phyloP scores from a whole-genome alignment of 2,888 invertebrate species.

The Ochropleura leucogaster region DNA sequence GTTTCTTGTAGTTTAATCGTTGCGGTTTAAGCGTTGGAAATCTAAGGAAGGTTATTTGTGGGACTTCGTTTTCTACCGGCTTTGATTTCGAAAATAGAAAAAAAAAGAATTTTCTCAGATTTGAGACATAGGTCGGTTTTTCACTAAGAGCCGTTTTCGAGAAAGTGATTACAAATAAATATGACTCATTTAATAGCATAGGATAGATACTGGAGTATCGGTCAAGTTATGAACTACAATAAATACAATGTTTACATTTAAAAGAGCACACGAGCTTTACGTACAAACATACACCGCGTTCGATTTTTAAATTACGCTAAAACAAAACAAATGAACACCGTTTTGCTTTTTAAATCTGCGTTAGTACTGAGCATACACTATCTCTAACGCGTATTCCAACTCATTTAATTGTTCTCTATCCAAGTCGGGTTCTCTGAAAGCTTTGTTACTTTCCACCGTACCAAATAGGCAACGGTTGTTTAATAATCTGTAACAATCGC shows the following conservation, averaged over 20 bases:
- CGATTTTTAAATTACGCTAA: slow-evolving; percentile 39
- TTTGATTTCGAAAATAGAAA: background rate
- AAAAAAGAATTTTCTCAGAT: too few relatives aligned
- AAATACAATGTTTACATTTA: background rate
- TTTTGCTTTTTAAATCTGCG: slow-evolving; percentile 18
- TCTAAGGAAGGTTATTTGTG: background rate
- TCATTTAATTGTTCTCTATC: slow-evolving; percentile 68
- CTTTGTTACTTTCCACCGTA: slow-evolving; percentile 71
- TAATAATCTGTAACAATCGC: slow-evolving; percentile 79
- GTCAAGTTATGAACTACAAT: background rate
- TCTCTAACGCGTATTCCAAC: slow-evolving; percentile 37
- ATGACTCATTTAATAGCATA: background rate
- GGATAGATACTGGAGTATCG: background rate
- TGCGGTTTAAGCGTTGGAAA: background rate
- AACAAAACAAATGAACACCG: slow-evolving; percentile 11
- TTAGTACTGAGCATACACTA: slow-evolving; percentile 27
- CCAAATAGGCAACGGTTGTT: slow-evolving; percentile 73
- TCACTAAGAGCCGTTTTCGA: background rate
- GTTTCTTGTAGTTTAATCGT: slow-evolving; percentile 28
- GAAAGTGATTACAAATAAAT: background rate
- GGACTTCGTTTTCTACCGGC: background rate
- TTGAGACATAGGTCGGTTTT: background rate
- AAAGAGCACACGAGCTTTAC: slow-evolving; percentile 2
- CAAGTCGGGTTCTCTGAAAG: slow-evolving; percentile 69
- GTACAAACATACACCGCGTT: slow-evolving; percentile 7